Base-by-base conservation (phyloP, 2,113 vertebrate genomes). In the Eretmochelys imbricata region DNA sequence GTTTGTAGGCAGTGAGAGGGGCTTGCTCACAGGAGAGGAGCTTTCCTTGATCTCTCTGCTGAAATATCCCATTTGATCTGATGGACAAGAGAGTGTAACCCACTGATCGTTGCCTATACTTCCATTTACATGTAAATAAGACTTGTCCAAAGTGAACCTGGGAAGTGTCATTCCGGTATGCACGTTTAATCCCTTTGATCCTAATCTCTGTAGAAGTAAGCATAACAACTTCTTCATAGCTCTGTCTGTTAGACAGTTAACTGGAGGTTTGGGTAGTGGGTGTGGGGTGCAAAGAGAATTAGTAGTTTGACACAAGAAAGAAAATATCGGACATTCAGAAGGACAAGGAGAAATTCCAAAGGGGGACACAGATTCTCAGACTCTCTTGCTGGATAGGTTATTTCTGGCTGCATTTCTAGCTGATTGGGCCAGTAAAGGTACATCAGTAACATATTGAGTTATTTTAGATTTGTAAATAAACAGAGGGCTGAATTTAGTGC, bases 101-200 rank as follows among this genome's bases (percentile, higher is more conserved):
- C 54, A n/a, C 42, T 16, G 65, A 82, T n/a, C 24, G 17, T 19
- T n/a, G 46, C 72, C 31, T 69, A 24, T 42, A 2, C 53, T 75
- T 76, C 38, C 35, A 4, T 46, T 50, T 1, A 9, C 49, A 38
- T 42, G 38, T 46, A 19, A 6, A 27, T 22, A n/a, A 14, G 4
- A 19, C 3, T 17, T 3, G 2, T 48, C 53, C 10, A 1, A 2
- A 35, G 57, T 55, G 17, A 59, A 27, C 3, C 0, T 53, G 46
- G 46, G 72, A 10, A 88, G 29, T 48, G 49, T 46, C 25, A 22
- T 57, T 59, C n/a, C 31, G 19, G 31, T 38, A 55, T 16, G 48
- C 54, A 35, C 3, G 3, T 38, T 80, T 87, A 57, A 95, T 17
- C 57, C 13, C 53, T 82, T 6, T 3, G 14, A n/a, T 54, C 87